These are phyloP conservation scores for Laticauda colubrina DNA, from an alignment of 2,113 vertebrate genomes.

Conservation along the genomic window DNA sequence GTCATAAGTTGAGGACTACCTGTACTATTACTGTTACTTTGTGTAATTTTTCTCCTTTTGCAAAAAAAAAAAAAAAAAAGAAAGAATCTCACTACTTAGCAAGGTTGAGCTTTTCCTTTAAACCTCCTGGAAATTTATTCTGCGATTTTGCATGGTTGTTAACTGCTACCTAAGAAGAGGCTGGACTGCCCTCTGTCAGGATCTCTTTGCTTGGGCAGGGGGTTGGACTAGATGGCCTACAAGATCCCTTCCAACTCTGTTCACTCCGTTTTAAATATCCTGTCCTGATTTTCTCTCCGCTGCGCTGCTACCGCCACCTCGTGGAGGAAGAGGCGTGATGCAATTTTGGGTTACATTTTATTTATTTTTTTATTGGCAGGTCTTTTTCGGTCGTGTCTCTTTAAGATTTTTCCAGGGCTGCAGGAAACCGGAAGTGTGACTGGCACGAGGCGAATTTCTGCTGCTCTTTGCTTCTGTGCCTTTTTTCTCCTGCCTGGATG, in stretches of 20 bases:
- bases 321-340: background rate
- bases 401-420: background rate
- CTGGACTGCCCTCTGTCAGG: too few relatives aligned
- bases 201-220: too few relatives aligned
- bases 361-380: too few relatives aligned
- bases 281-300: too few relatives aligned
- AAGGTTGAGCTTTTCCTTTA: background rate
- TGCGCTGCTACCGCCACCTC: background rate
- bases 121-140: background rate
- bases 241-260: too few relatives aligned
- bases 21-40: background rate
- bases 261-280: too few relatives aligned
- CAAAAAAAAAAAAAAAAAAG: background rate
- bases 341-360: too few relatives aligned
- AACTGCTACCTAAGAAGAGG: too few relatives aligned
- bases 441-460: background rate
- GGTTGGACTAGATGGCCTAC: too few relatives aligned
- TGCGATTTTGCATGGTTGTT: background rate
- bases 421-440: constrained; percentile 20
- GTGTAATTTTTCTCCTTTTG: background rate
- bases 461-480: background rate
- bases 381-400: background rate
- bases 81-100: background rate
- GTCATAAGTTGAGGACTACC: background rate
- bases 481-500: background rate